Evolutionary conservation across 2,113 vertebrate species (phyloP).

Genomic region (Leucopsar rothschildi): DNA sequence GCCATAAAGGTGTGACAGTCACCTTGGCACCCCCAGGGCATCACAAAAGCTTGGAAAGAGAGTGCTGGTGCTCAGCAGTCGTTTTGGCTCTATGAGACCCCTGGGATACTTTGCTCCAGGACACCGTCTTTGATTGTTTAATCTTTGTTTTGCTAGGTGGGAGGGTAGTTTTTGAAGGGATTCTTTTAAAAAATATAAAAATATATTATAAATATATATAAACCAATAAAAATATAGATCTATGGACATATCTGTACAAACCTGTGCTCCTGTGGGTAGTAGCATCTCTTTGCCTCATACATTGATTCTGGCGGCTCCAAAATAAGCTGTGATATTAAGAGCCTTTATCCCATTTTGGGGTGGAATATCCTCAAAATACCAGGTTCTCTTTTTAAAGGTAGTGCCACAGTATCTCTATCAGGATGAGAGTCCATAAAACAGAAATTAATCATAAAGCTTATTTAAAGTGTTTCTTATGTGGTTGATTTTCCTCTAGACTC

Average conservation of each 20-base stretch:
- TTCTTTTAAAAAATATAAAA: constrained; percentile 63
- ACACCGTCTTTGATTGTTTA: constrained; percentile 30
- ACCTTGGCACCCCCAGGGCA: constrained; percentile 18
- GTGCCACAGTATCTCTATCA: accelerated
- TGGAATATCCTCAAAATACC: not conserved
- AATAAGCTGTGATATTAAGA: not conserved
- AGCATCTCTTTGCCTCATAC: accelerated
- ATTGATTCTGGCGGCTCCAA: not conserved
- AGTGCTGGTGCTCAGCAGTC: not conserved
- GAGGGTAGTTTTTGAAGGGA: constrained; percentile 56
- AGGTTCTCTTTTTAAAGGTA: not conserved
- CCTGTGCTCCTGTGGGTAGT: not conserved
- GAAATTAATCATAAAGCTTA: not conserved
- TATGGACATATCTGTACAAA: constrained; percentile 43
- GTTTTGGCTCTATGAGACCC: not conserved
- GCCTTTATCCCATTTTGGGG: not conserved
- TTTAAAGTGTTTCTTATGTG: not conserved
- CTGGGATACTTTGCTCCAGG: constrained; percentile 31
- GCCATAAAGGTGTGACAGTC: not conserved
- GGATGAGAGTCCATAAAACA: not conserved
- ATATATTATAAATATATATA: constrained; percentile 66
- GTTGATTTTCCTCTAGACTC: not conserved
- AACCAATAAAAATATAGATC: constrained; percentile 61
- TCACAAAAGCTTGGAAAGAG: not conserved
- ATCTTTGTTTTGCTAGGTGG: constrained; percentile 57